Evolutionary conservation across 2,113 vertebrate species (phyloP), one percentile per base, ranked within the genome.

Genomic region (Lepus americanus): DNA sequence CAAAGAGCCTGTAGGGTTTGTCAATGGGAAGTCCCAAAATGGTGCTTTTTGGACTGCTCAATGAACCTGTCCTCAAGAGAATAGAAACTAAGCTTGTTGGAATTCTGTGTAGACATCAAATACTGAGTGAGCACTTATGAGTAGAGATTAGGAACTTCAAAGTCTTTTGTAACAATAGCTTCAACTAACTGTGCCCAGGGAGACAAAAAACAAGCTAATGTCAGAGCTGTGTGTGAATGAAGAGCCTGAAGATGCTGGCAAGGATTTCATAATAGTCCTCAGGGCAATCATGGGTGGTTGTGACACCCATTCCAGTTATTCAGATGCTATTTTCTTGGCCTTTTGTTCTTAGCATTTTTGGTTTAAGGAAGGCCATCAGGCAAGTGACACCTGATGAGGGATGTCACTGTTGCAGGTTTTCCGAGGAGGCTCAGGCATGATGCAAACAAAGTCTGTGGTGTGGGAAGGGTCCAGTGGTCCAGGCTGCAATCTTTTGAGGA

Each of bases 71-170:
- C 23, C 49, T 85, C 23, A 79, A 87, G 23, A 72, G 61, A 93
- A 80, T 23, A 78, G 81, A 90, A 80, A 36, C 13, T 82, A 80
- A 87, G 36, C 29, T 73, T 76, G 31, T 80, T 51, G 81, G 72
- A 91, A 72, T 44, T 89, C n/a, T 49, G 44, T 86, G n/a, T 74
- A 89, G 81, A 80, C 66, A 84, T 76, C 1, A 80, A 55, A 44
- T 36, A 79, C 81, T 53, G 29, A 87, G 31, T 59, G 39, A 85
- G 39, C 6, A 22, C 53, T 92, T 94, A 53, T 67, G 22, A 83
- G 23, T 59, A 72, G 49, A 66, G 72, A 29, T 92, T 19, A 66
- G 81, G 27, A 94, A 89, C 76, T 63, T 74, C 25, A 10, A 39
- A 23, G 14, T 36, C 11, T 93, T 89, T 77, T 69, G 4, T 17